Conservation (phyloP, 2,113 vertebrate species). For the Pholis gunnellus region DNA sequence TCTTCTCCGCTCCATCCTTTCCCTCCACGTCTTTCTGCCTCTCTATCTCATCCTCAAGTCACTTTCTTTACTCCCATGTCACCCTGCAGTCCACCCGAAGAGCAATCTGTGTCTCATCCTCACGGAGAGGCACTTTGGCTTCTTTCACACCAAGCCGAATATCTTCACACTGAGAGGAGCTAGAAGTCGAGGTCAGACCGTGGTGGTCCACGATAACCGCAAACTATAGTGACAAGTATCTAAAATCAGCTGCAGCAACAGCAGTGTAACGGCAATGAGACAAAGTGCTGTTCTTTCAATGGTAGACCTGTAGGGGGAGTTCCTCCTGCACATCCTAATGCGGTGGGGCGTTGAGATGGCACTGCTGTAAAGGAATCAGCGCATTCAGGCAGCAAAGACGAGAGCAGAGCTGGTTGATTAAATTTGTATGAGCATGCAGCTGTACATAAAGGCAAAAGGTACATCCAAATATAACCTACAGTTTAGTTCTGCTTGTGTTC, state of each 20-base stretch:
- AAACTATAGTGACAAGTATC: not conserved
- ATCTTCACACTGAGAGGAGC: not conserved
- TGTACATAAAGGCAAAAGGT: constrained; percentile 55
- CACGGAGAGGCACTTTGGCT: constrained; percentile 9
- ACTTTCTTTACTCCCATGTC: not conserved
- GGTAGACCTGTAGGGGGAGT: constrained; percentile 52
- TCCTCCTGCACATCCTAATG: constrained; percentile 28
- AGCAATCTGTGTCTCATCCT: constrained; percentile 9
- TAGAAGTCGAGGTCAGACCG: constrained; percentile 23
- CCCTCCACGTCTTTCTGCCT: not conserved
- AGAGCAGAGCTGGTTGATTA: constrained; percentile 59
- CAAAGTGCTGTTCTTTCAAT: not conserved
- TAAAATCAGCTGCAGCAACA: constrained; percentile 16
- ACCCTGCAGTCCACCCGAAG: constrained; percentile 8
- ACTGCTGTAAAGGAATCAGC: constrained; percentile 38
- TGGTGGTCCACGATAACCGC: not conserved
- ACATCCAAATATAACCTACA: constrained; percentile 63
- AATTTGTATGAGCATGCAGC: constrained; percentile 65
- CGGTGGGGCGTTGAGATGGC: constrained; percentile 29
- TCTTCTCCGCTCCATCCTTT: not conserved
- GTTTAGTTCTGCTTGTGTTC: constrained; percentile 10
- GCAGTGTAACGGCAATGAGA: constrained; percentile 18
- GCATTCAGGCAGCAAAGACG: constrained; percentile 57
- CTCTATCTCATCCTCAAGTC: not conserved
- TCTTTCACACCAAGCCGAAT: not conserved